Base-by-base conservation (phyloP, 1,140 invertebrate genomes). In the Aphaenogaster rudis region DNA sequence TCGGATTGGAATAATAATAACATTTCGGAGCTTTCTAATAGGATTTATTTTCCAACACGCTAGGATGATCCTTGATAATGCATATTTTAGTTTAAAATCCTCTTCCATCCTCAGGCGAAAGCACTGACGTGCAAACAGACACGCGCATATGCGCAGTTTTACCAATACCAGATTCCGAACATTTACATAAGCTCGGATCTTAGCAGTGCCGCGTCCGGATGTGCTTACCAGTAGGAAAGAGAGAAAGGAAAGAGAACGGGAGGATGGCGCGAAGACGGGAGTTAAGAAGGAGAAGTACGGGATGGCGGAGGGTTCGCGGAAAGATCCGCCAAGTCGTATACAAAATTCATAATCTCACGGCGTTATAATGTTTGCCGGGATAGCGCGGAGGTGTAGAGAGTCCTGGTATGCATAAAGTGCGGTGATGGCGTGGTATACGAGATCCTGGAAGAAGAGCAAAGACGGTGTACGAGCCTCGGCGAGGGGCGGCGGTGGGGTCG, bases 271-370 rank as follows among this genome's bases (percentile, higher is more conserved):
- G 57, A 69, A 42, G 63, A 52, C n/a, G 64, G 36, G 13, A 66
- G 50, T 28, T 39, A 52, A n/a, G 76, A 33, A 15, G 64, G 9
- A 15, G 54, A 15, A 63, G 7, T 39, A 59, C 59, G 54, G 11
- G 50, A 48, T 11, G 50, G 45, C 54, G 45, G 11, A 79, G 54
- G 66, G 39, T 84, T 84, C 61, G 54, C 64, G 86, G 48, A 81
- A 88, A 82, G 91, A 93, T 92, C 88, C 90, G 88, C 87, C 78
- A 78, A 88, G 86, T 77, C 76, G 86, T 92, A 93, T 94, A 94
- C 91, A 93, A 94, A 94, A 94, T 94, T 94, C 91, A 94, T 94
- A 94, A 94, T 94, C 91, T 90, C 86, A 87, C 78, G 87, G 88
- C 88, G 92, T 92, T 94, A 92, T 93, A 93, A 94, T 93, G 92